Percentiles rank a stretch among this genome's conserved stretches.
Conservation (phyloP, 2,888 invertebrate species). For the Pachydiplax longipennis region DNA sequence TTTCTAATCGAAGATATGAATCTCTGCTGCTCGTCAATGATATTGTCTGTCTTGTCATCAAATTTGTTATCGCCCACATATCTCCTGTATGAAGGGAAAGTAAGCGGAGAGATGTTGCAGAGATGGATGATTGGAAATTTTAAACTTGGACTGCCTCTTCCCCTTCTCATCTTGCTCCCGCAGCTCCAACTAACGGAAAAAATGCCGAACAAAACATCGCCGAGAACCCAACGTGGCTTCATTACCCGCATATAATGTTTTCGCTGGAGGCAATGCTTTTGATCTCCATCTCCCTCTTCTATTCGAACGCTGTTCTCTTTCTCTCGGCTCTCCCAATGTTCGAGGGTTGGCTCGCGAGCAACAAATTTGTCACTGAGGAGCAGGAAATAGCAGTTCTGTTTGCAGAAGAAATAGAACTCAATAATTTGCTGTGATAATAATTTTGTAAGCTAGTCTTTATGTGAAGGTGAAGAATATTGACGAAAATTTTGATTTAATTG, state of each 20-base stretch:
- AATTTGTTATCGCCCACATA: not conserved
- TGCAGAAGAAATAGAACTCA: not conserved
- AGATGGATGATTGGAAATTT: not conserved
- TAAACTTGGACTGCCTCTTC: too few relatives aligned
- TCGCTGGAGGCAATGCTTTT: not conserved
- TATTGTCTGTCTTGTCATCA: not conserved
- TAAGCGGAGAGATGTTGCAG: not conserved
- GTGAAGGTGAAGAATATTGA: too few relatives aligned
- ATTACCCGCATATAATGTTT: not conserved
- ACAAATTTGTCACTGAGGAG: not conserved
- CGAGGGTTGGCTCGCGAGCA: not conserved
- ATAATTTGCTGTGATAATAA: not conserved
- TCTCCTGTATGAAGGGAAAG: not conserved
- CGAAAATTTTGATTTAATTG: too few relatives aligned
- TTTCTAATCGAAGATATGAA: too few relatives aligned
- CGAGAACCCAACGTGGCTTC: not conserved
- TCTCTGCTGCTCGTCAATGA: not conserved
- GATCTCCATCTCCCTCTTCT: not conserved
- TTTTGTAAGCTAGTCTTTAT: not conserved
- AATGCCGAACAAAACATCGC: not conserved
- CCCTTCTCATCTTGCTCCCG: too few relatives aligned
- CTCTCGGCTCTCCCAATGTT: not conserved
- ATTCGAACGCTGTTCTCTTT: not conserved
- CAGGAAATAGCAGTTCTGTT: too few relatives aligned
- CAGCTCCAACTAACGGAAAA: not conserved